Conservation (phyloP, 2,113 vertebrate species). For the Reinhardtius hippoglossoides region DNA sequence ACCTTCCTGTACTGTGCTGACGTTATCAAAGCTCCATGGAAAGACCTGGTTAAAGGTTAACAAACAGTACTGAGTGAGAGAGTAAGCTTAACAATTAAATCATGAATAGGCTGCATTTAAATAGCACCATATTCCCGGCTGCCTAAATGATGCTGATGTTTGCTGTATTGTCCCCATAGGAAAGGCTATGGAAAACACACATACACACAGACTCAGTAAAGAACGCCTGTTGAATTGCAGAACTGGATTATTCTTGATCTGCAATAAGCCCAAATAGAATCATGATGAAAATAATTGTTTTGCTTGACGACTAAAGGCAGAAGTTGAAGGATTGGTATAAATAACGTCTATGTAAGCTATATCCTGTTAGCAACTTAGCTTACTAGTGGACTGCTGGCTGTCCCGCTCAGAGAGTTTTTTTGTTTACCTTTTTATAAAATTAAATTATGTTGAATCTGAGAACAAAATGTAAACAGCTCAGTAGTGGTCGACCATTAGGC, state of each 20-base stretch:
- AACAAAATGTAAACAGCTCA: not conserved
- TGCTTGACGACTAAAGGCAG: not conserved
- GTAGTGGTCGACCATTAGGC: too few relatives aligned
- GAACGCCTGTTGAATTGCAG: too few relatives aligned
- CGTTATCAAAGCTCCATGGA: constrained; percentile 31
- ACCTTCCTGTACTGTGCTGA: constrained; percentile 33
- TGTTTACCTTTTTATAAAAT: not conserved
- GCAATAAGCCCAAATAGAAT: too few relatives aligned
- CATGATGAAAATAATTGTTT: too few relatives aligned
- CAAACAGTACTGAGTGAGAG: constrained; percentile 19
- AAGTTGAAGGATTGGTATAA: not conserved
- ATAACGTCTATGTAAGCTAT: not conserved
- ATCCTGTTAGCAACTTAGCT: not conserved
- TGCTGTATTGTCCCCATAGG: too few relatives aligned
- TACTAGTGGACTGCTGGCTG: not conserved
- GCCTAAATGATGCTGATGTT: not conserved
- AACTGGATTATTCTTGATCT: too few relatives aligned
- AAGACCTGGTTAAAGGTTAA: constrained; percentile 67
- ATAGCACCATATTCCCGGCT: not conserved
- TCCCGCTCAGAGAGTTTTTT: not conserved
- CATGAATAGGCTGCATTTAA: not conserved
- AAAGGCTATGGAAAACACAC: not conserved
- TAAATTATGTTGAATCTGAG: not conserved
- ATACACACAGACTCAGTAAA: not conserved
- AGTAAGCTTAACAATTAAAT: not conserved